phyloP scores from a whole-genome alignment of 2,888 invertebrate species.

The Gnatocerus cornutus region DNA sequence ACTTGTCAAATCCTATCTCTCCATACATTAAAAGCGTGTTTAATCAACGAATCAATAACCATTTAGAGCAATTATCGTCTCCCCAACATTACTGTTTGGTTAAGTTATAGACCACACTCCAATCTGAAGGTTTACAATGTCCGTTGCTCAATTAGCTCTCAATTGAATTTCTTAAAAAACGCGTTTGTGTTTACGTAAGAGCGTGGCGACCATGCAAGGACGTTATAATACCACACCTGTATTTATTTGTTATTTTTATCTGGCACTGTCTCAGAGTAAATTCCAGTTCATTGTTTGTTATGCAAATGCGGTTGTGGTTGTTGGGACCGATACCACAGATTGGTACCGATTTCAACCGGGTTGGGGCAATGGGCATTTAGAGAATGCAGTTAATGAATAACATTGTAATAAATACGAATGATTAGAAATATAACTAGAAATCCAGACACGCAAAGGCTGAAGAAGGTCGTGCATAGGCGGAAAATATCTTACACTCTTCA shows the following conservation, averaged over 20 bases:
- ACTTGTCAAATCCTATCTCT: conserved; percentile 3
- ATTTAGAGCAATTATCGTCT: conserved; percentile 36
- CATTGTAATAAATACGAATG: not conserved
- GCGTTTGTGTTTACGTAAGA: conserved; percentile 50
- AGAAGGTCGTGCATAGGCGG: not conserved
- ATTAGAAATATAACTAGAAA: no score
- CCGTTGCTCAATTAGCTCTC: conserved; percentile 48
- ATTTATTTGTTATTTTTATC: conserved; percentile 62
- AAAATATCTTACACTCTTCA: not conserved
- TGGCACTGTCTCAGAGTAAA: conserved; percentile 56
- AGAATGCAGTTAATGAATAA: not conserved
- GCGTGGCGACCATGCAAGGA: conserved; percentile 60
- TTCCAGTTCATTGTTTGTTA: conserved; percentile 62
- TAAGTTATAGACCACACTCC: conserved; percentile 37
- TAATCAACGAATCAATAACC: conserved; percentile 23
- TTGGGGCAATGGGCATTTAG: conserved; percentile 19
- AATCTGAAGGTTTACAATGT: conserved; percentile 39
- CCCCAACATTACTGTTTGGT: conserved; percentile 22
- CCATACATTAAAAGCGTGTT: conserved; percentile 8
- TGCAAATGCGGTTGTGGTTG: conserved; percentile 55
- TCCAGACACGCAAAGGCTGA: not conserved
- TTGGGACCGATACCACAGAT: conserved; percentile 47
- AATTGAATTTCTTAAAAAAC: conserved; percentile 49
- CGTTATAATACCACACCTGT: conserved; percentile 62
- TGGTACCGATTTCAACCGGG: conserved; percentile 28